Evolutionary conservation across 2,797 vertebrate genomes (phyloP), one percentile per base, ranked within the genome.

Genomic region (Echeneis naucrates): DNA sequence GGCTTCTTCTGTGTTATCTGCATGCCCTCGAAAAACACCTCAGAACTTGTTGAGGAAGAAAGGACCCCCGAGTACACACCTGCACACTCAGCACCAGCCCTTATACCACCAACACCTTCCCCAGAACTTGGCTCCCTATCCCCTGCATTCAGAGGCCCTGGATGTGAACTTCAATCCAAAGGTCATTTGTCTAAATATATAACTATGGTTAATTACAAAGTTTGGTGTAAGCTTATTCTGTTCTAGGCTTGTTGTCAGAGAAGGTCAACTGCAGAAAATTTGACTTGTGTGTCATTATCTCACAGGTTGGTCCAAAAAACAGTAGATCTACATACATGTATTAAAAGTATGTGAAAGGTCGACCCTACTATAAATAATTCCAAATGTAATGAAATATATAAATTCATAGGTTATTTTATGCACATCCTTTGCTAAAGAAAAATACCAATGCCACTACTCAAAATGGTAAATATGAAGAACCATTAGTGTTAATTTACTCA

Each of bases 81-180:
- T 88, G 40, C 91, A 88, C 62, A 89, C 89, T 71, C 80, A 83
- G 48, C 82, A 92, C 69, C 81, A 83, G 59, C 78, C 82, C 0
- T 27, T 77, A 24, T 84, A 88, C 77, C 88, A 87, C 48, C 88
- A 76, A 56, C 86, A 88, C 56, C 72, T 70, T 5, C 91, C 89
- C 35, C 88, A 92, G 71, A 91, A 88, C 85, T 24, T 80, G 57
- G 67, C 87, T 16, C 82, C 85, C 0, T 83, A 87, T 23, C 75
- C 82, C 13, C 75, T 90, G 62, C 88, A 83, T 50, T 70, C 89
- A 47, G 93, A 94, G 68, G 89, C 94, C 2, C 88, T 99, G 81
- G 98, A 99, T 50, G 94, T 98, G 59, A 99, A 99, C 90, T 98
- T 98, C 87, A 99, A 99, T 85, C 96, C 95, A 10, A 96, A 95